These are phyloP conservation scores for Neoascia interrupta DNA, from an alignment of 2,888 invertebrate species.

Conservation along the genomic window DNA sequence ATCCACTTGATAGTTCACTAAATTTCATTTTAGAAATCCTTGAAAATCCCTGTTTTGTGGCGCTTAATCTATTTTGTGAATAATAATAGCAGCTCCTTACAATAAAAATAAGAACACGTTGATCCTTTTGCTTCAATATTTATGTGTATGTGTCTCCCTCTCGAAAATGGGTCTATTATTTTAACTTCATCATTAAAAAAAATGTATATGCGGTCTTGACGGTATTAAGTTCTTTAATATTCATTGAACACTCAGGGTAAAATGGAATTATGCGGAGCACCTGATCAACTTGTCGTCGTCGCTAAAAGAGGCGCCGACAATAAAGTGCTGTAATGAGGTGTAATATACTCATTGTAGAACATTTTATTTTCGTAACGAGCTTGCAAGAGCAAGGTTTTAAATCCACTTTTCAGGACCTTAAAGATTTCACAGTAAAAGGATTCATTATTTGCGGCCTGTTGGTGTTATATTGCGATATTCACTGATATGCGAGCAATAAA, in stretches of 20 bases:
- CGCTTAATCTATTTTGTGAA: conserved; percentile 43
- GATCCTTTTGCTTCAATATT: conserved; percentile 22
- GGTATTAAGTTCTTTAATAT: conserved; percentile 22
- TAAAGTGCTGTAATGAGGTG: not conserved
- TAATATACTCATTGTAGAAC: too few species aligned
- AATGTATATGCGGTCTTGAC: not conserved
- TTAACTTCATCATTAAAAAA: conserved; percentile 18
- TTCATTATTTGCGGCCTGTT: too few species aligned
- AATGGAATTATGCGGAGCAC: conserved; percentile 9
- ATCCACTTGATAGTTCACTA: conserved; percentile 16
- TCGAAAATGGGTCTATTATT: not conserved
- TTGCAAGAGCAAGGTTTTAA: too few species aligned
- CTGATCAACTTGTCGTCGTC: conserved; percentile 1
- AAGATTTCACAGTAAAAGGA: too few species aligned
- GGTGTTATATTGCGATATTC: too few species aligned
- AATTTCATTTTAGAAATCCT: conserved; percentile 37
- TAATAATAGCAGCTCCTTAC: conserved; percentile 36
- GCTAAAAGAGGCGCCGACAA: not conserved
- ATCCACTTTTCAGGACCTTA: too few species aligned
- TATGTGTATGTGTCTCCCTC: conserved; percentile 19
- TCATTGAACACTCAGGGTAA: conserved; percentile 21
- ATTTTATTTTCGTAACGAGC: too few species aligned
- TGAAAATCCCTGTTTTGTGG: conserved; percentile 41
- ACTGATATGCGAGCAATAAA: too few species aligned
- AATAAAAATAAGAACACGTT: conserved; percentile 5